Percentiles rank a stretch among this genome's conserved stretches.
phyloP scores from a whole-genome alignment of 2,888 invertebrate species.

The Labia minor region DNA sequence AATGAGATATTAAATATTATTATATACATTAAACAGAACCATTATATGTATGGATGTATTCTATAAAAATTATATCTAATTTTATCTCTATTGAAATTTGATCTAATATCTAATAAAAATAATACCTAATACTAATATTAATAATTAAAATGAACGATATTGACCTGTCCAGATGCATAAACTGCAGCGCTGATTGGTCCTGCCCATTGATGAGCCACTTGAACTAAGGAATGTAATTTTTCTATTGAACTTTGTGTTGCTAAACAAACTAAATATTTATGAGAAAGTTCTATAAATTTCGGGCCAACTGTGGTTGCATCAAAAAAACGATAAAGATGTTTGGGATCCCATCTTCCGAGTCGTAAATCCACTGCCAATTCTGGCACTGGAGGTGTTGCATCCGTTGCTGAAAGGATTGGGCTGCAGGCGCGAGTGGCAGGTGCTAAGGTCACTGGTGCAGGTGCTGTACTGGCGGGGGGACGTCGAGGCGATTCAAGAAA shows the following conservation, averaged over 20 bases:
- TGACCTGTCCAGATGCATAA: slow-evolving; percentile 53
- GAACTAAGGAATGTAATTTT: slow-evolving; percentile 62
- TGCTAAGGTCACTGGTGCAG: slow-evolving; percentile 20
- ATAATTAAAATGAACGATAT: too few relatives aligned
- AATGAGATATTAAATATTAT: too few relatives aligned
- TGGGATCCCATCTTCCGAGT: slow-evolving; percentile 64
- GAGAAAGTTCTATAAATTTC: slow-evolving; percentile 48
- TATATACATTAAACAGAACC: too few relatives aligned
- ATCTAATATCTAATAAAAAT: too few relatives aligned
- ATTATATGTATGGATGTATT: too few relatives aligned
- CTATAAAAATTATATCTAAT: too few relatives aligned
- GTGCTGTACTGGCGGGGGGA: slow-evolving; percentile 33
- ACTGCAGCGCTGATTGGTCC: slow-evolving; percentile 77
- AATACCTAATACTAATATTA: too few relatives aligned
- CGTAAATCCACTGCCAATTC: slow-evolving; percentile 47
- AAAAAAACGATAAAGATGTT: slow-evolving; percentile 56
- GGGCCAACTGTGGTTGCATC: slow-evolving; percentile 62
- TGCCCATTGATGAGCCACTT: slow-evolving; percentile 67
- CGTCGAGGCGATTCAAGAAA: slow-evolving; percentile 32
- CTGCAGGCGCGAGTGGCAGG: slow-evolving; percentile 21
- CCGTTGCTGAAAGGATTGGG: not conserved
- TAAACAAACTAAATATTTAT: slow-evolving; percentile 53
- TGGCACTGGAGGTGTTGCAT: slow-evolving; percentile 25
- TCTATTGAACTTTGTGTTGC: slow-evolving; percentile 82
- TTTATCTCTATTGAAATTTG: too few relatives aligned